Base-by-base conservation (phyloP, 2,797 vertebrate species). In the Melanotaenia maccullochi region DNA sequence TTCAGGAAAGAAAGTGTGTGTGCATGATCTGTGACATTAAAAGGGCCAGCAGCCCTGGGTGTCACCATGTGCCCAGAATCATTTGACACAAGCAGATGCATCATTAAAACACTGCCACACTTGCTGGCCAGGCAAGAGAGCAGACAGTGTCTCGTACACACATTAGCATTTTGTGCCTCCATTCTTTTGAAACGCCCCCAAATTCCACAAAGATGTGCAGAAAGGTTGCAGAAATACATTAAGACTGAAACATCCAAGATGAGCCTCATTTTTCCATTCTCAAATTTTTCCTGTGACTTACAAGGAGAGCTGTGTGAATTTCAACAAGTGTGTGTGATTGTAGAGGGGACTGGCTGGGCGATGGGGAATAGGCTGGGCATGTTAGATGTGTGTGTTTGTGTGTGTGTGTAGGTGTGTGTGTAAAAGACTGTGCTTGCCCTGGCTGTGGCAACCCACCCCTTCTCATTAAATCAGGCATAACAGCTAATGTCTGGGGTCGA, bases 51-150 rank as follows among this genome's bases (percentile, higher is more conserved):
- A 92, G 90, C 91, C 87, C 91, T 74, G 90, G 90, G 92, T 93
- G 93, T 92, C 85, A 81, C 93, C 92, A 88, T 93, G 93, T 93
- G 90, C 93, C 93, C 94, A 93, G 91, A 93, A 94, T 93, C 91
- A 91, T 94, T 94, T 94, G 92, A 94, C 93, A 93, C 87, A 91
- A 94, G 91, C 94, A 93, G 94, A 95, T 93, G 93, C 91, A 93
- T 95, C 93, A 94, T 94, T 94, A 94, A 95, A 94, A 94, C 90
- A 93, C 83, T 85, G 91, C 91, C 87, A 90, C 91, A 89, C 87
- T 88, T 68, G 38, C 87, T 81, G 89, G 84, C 87, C 84, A 81
- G 84, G 69, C 84, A 52, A 88, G 83, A 91, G 82, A 90, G 83
- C 86, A 76, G 86, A 78, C 91, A 81, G 87, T 74, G 87, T 77